These are phyloP conservation scores for Tipula confusa DNA, from an alignment of 2,888 invertebrate species.

Conservation along the genomic window DNA sequence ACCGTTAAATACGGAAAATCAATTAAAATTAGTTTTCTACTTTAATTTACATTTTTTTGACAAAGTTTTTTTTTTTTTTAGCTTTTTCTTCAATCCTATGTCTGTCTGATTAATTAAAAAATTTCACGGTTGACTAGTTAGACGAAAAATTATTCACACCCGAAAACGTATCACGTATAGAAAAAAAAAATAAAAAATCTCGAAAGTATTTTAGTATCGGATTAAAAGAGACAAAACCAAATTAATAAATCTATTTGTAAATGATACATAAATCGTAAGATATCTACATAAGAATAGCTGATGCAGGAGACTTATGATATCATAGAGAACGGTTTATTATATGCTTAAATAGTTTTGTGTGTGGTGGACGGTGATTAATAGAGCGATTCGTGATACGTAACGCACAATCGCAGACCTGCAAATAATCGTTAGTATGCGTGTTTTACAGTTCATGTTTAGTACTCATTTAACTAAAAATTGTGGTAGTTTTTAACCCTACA, in stretches of 20 bases:
- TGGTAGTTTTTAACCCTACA: too few relatives aligned
- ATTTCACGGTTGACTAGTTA: slow-evolving; percentile 12
- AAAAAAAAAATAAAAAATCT: background rate
- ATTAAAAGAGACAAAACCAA: background rate
- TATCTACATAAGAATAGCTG: too few relatives aligned
- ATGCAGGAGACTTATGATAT: background rate
- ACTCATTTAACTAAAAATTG: too few relatives aligned
- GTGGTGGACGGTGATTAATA: background rate
- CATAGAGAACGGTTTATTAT: background rate
- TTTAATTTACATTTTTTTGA: slow-evolving; percentile 5
- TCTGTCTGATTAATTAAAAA: slow-evolving; percentile 9
- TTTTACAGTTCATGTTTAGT: too few relatives aligned
- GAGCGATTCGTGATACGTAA: background rate
- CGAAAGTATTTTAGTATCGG: background rate
- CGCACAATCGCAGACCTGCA: background rate
- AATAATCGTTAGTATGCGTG: too few relatives aligned
- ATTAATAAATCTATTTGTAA: background rate
- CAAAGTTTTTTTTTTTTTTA: background rate
- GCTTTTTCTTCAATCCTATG: background rate
- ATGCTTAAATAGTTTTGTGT: background rate
- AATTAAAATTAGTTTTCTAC: slow-evolving; percentile 5
- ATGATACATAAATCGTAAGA: background rate
- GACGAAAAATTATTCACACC: background rate
- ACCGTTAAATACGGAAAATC: slow-evolving; percentile 20
- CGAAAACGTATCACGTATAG: background rate